Conservation (phyloP, 1,140 invertebrate species). For the Orussus abietinus region DNA sequence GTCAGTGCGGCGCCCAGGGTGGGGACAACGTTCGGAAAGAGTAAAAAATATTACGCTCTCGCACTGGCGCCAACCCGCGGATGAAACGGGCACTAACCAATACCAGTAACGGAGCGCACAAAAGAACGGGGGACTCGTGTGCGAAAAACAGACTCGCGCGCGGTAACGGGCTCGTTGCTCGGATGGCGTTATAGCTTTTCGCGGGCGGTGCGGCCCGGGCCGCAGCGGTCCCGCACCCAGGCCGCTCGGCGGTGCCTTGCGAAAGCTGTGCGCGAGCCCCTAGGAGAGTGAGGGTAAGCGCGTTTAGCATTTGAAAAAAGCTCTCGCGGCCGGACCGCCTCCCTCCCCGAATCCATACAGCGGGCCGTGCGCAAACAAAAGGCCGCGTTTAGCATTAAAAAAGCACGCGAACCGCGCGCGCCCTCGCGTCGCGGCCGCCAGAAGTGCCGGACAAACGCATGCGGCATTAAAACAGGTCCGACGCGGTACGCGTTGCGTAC, state of each 20-base stretch:
- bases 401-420: constrained; percentile 27
- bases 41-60: constrained; percentile 52
- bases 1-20: constrained; percentile 19
- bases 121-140: constrained; percentile 44
- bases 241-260: neutral
- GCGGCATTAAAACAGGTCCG: constrained; percentile 35
- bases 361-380: constrained; percentile 36
- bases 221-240: too few relatives aligned
- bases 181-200: constrained; percentile 38
- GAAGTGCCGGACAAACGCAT: constrained; percentile 29
- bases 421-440: constrained; percentile 9
- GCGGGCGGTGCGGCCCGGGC: constrained; percentile 23
- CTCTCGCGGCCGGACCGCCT: constrained; percentile 13
- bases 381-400: constrained; percentile 44
- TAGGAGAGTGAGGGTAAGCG: constrained; percentile 18
- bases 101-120: constrained; percentile 44
- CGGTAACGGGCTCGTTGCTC: constrained; percentile 21
- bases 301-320: constrained; percentile 41
- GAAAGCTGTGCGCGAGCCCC: constrained; percentile 12
- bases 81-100: constrained; percentile 47
- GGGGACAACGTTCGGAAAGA: constrained; percentile 37
- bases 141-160: constrained; percentile 36
- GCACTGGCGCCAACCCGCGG: constrained; percentile 40
- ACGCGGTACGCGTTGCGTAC: constrained; percentile 17
- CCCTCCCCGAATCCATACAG: constrained; percentile 18